phyloP scores from a whole-genome alignment of 2,797 vertebrate species.

The Hipposideros larvatus region DNA sequence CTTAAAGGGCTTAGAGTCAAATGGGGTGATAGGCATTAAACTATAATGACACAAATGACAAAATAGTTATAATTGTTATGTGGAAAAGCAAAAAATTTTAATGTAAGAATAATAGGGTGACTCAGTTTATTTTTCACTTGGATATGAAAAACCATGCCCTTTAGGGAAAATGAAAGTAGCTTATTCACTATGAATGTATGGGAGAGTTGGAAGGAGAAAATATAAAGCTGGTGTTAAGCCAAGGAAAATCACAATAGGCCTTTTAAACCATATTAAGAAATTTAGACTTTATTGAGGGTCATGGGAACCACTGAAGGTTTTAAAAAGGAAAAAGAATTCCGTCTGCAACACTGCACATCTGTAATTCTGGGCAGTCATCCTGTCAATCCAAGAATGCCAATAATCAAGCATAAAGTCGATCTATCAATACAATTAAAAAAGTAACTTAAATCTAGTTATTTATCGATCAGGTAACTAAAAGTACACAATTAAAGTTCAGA shows the following conservation, averaged over 20 bases:
- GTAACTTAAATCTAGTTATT: not conserved
- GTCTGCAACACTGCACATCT: not conserved
- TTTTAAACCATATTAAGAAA: constrained; percentile 43
- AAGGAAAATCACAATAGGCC: constrained; percentile 16
- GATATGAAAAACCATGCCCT: constrained; percentile 5
- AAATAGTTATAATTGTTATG: not conserved
- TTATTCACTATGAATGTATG: not conserved
- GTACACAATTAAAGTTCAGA: not conserved
- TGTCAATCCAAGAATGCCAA: not conserved
- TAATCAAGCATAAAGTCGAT: not conserved
- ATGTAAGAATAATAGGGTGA: not conserved
- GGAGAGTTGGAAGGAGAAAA: not conserved
- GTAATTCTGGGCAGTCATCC: not conserved
- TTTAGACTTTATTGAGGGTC: not conserved
- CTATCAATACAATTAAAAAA: not conserved
- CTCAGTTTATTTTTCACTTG: not conserved
- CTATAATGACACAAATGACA: too few relatives aligned
- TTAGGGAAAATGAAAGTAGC: not conserved
- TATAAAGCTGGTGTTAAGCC: not conserved
- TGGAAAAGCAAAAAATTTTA: not conserved
- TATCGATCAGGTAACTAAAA: not conserved
- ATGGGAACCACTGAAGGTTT: not conserved
- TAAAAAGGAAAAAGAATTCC: not conserved
- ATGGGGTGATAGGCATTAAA: not conserved
- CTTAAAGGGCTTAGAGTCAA: not conserved